Percentiles rank a stretch among this genome's conserved stretches.
phyloP scores from a whole-genome alignment of 2,888 invertebrate species.

The Drosophila nigricruria region DNA sequence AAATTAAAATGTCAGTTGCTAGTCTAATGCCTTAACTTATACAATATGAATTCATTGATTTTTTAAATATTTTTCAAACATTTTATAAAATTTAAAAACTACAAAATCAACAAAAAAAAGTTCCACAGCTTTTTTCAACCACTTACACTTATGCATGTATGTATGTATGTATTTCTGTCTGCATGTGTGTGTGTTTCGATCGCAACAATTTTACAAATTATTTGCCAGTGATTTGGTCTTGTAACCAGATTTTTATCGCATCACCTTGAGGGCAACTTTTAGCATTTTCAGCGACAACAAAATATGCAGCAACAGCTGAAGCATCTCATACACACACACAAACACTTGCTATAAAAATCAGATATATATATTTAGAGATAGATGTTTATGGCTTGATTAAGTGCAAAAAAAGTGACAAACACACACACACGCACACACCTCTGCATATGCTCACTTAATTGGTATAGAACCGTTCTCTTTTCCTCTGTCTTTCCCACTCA shows the following conservation, averaged over 20 bases:
- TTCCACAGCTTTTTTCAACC: too few relatives aligned
- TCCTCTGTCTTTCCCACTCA: neutral
- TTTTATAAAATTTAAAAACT: too few relatives aligned
- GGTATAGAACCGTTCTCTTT: constrained; percentile 17
- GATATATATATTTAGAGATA: constrained; percentile 35
- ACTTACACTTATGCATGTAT: too few relatives aligned
- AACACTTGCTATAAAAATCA: constrained; percentile 17
- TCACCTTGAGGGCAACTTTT: constrained; percentile 58
- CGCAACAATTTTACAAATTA: constrained; percentile 26
- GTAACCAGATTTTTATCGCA: constrained; percentile 52
- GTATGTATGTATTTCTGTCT: neutral
- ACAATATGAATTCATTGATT: too few relatives aligned
- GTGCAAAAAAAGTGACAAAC: constrained; percentile 34
- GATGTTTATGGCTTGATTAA: constrained; percentile 48
- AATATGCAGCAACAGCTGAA: constrained; percentile 53
- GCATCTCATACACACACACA: constrained; percentile 22
- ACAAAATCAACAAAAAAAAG: too few relatives aligned
- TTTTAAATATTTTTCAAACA: too few relatives aligned
- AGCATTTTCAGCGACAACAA: constrained; percentile 35
- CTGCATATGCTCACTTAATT: constrained; percentile 34
- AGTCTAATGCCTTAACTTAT: too few relatives aligned
- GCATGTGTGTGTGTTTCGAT: neutral
- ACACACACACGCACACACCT: neutral
- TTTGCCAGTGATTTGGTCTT: constrained; percentile 32
- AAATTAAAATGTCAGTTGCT: too few relatives aligned